These are phyloP conservation scores for Phasia obesa DNA, from an alignment of 2,888 invertebrate genomes.

Conservation along the genomic window DNA sequence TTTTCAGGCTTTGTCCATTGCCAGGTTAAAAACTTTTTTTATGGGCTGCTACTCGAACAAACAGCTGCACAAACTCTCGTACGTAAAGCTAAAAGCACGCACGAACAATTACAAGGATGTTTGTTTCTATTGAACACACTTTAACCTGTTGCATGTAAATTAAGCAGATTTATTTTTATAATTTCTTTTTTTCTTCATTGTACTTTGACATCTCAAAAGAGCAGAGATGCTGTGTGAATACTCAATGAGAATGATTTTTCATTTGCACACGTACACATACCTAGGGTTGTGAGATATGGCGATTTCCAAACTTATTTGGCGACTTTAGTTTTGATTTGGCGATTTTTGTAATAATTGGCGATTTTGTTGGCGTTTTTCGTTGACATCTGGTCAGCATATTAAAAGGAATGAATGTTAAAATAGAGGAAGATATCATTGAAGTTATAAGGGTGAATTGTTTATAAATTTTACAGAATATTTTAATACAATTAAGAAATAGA, in stretches of 20 bases:
- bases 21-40: slow-evolving; percentile 31
- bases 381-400: no score
- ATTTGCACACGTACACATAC: neutral
- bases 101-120: neutral
- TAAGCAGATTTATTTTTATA: slow-evolving; percentile 13
- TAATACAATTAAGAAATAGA: no score
- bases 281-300: no score
- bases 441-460: no score
- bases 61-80: neutral
- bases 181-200: neutral
- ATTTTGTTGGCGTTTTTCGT: no score
- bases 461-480: no score
- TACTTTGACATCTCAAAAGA: neutral
- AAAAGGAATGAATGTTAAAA: no score
- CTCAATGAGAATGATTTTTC: neutral
- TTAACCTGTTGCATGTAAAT: slow-evolving; percentile 42
- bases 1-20: slow-evolving; percentile 18
- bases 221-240: neutral
- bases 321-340: no score
- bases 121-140: neutral
- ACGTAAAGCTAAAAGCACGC: neutral
- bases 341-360: no score
- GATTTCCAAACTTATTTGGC: no score
- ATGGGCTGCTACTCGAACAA: neutral
- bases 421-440: no score